These are phyloP conservation scores for Choreutis nemorana DNA, from an alignment of 2,888 invertebrate species.

Conservation along the genomic window DNA sequence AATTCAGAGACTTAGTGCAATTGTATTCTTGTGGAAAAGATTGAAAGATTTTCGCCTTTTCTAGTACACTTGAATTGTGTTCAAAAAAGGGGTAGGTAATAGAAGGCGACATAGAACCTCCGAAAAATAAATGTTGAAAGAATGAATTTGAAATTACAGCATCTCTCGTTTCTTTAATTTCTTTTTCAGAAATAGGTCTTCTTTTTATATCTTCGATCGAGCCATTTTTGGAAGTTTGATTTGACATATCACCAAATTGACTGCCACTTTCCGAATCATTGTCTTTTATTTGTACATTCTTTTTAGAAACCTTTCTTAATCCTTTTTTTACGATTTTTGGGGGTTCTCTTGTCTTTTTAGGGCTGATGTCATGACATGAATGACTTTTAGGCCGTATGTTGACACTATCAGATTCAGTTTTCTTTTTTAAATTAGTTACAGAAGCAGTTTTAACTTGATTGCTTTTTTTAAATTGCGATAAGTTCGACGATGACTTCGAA, in stretches of 20 bases:
- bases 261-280: conserved; percentile 30
- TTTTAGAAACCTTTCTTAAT: conserved; percentile 21
- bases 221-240: conserved; percentile 30
- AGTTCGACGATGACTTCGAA: conserved; percentile 39
- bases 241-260: conserved; percentile 53
- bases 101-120: conserved; percentile 36
- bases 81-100: conserved; percentile 27
- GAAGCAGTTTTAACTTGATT: conserved; percentile 40
- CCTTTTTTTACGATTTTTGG: conserved; percentile 26
- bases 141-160: conserved; percentile 70
- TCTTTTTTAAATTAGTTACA: conserved; percentile 48
- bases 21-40: conserved; percentile 45
- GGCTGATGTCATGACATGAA: conserved; percentile 38
- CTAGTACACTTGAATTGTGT: conserved; percentile 69
- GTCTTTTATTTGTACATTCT: conserved; percentile 16
- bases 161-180: conserved; percentile 66
- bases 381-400: conserved; percentile 34
- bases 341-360: conserved; percentile 34
- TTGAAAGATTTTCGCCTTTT: conserved; percentile 75
- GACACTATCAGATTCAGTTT: conserved; percentile 39
- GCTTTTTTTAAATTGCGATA: conserved; percentile 25
- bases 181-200: conserved; percentile 33
- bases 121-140: conserved; percentile 75
- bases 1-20: conserved; percentile 69
- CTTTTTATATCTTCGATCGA: conserved; percentile 26